A percentile compares a stretch with the other conserved stretches of the same genome.
Evolutionary conservation across 92 coral and sea anemone genomes (phyloP).

Genomic region (Phenganax stokvisi): DNA sequence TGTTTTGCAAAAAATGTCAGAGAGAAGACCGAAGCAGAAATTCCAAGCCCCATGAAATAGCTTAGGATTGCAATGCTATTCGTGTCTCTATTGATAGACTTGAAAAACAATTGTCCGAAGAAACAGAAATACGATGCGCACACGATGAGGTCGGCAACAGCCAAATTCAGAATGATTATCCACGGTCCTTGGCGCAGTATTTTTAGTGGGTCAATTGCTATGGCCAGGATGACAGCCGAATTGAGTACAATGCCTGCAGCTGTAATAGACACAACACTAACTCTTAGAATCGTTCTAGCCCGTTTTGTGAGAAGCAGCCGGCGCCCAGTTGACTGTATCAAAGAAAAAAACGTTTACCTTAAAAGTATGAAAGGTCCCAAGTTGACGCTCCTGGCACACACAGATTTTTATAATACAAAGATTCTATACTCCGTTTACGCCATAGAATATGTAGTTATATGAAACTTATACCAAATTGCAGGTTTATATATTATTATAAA

Average conservation of each 20-base stretch:
- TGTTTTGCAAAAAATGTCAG: slow-evolving; percentile 21
- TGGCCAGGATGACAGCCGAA: neutral
- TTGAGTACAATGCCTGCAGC: neutral
- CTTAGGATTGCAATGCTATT: neutral
- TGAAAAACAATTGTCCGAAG: neutral
- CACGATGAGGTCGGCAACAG: slow-evolving; percentile 13
- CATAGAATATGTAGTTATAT: too few relatives aligned
- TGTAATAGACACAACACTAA: neutral
- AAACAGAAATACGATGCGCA: neutral
- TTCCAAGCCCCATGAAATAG: neutral
- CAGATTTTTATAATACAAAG: too few relatives aligned
- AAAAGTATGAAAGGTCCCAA: too few relatives aligned
- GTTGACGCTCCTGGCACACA: too few relatives aligned
- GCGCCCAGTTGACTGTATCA: too few relatives aligned
- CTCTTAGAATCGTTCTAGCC: too few relatives aligned
- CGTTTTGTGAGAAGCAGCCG: too few relatives aligned
- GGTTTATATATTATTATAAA: too few relatives aligned
- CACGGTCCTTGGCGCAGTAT: slow-evolving; percentile 34
- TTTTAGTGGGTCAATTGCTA: slow-evolving; percentile 4
- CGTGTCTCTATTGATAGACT: neutral
- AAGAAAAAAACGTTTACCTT: too few relatives aligned
- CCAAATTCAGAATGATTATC: slow-evolving; percentile 22
- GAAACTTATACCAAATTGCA: too few relatives aligned
- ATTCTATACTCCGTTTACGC: too few relatives aligned
- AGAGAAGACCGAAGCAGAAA: neutral